These are phyloP conservation scores for Drosophila tripunctata DNA, from an alignment of 2,888 invertebrate species.

Conservation along the genomic window DNA sequence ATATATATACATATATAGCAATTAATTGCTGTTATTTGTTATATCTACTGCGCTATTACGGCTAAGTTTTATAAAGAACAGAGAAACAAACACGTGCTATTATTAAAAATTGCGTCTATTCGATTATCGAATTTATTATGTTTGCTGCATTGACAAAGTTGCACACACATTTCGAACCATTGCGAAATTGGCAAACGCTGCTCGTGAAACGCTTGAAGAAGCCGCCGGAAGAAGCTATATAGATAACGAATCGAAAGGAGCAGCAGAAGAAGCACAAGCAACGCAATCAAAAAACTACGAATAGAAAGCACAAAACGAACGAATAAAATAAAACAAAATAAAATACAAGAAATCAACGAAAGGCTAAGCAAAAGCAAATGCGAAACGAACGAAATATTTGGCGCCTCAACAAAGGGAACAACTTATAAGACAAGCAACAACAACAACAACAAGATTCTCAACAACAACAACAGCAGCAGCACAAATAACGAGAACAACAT, in stretches of 20 bases:
- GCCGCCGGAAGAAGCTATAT: constrained; percentile 71
- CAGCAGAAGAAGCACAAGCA: constrained; percentile 14
- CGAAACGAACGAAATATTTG: constrained; percentile 48
- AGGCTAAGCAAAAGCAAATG: constrained; percentile 30
- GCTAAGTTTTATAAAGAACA: constrained; percentile 1
- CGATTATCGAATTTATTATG: constrained; percentile 56
- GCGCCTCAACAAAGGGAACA: constrained; percentile 39
- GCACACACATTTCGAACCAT: constrained; percentile 61
- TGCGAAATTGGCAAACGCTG: constrained; percentile 71
- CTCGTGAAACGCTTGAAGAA: constrained; percentile 67
- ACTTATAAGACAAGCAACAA: constrained; percentile 39
- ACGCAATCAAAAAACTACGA: constrained; percentile 34
- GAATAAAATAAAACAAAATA: no score
- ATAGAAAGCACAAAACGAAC: constrained; percentile 47
- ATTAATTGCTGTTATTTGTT: constrained; percentile 16
- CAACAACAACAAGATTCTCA: constrained; percentile 29
- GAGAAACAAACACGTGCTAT: constrained; percentile 35
- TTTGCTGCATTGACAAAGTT: constrained; percentile 60
- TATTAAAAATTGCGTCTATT: constrained; percentile 13
- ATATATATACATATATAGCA: no score
- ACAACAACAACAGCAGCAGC: constrained; percentile 31
- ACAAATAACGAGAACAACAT: constrained; percentile 28
- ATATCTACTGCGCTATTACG: constrained; percentile 6
- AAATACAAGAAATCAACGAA: constrained; percentile 40
- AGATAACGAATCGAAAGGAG: constrained; percentile 1